These are phyloP conservation scores for Anthoscopus minutus DNA, from an alignment of 2,113 vertebrate species.

Conservation along the genomic window DNA sequence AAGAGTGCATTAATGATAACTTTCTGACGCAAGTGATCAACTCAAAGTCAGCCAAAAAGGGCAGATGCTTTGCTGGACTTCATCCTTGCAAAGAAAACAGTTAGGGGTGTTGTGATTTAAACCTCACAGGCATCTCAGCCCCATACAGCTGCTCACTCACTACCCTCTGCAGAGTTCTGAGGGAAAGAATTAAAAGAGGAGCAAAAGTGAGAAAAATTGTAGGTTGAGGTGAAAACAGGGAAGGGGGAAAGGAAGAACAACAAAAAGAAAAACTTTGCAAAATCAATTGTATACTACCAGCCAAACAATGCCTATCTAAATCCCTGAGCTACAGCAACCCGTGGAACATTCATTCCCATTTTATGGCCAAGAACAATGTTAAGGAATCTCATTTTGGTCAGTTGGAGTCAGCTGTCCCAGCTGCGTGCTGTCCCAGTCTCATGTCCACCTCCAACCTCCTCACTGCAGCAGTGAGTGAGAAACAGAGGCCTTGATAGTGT, in stretches of 20 bases:
- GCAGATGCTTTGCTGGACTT: not conserved
- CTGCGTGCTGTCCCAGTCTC: not conserved
- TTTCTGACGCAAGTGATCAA: not conserved
- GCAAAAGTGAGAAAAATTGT: not conserved
- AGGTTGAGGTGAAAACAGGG: not conserved
- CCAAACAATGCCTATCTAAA: not conserved
- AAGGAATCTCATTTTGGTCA: not conserved
- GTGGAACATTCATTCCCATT: not conserved
- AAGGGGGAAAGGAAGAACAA: accelerated
- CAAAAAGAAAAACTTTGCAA: not conserved
- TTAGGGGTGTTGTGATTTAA: not conserved
- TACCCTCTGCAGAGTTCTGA: not conserved
- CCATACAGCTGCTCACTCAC: not conserved
- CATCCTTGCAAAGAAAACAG: not conserved
- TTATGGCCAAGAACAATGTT: not conserved
- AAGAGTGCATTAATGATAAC: not conserved
- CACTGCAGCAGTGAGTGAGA: not conserved
- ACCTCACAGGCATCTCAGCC: not conserved
- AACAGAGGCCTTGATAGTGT: not conserved
- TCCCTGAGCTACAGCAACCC: not conserved
- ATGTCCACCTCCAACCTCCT: not conserved
- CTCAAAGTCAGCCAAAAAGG: not conserved
- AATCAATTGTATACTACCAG: not conserved
- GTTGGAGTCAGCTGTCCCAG: not conserved
- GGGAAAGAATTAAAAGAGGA: not conserved